Percentiles rank a stretch among this genome's conserved stretches.
These are phyloP conservation scores for Leptopilina drosophilae DNA, from an alignment of 2,888 invertebrate genomes.

Conservation along the genomic window DNA sequence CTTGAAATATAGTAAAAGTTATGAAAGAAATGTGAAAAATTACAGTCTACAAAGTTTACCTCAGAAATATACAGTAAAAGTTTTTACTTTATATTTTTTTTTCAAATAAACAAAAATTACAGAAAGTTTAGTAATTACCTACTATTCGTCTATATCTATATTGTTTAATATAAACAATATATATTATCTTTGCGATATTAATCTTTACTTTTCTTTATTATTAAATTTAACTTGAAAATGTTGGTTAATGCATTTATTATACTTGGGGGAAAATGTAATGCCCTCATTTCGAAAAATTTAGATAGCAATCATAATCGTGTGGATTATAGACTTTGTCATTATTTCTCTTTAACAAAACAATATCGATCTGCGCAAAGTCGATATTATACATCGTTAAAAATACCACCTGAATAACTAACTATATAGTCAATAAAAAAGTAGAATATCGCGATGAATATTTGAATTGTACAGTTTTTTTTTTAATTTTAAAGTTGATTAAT, in stretches of 20 bases:
- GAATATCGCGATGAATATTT: conserved; percentile 10
- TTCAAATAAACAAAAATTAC: too few relatives aligned
- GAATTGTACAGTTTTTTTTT: not conserved
- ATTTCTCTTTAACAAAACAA: conserved; percentile 15
- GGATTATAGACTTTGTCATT: conserved; percentile 30
- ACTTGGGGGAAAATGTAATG: conserved; percentile 6
- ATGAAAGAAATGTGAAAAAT: too few relatives aligned
- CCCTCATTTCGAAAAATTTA: conserved; percentile 33
- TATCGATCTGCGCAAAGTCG: conserved; percentile 12
- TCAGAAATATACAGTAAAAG: too few relatives aligned
- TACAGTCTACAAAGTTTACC: too few relatives aligned
- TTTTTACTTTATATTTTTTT: too few relatives aligned
- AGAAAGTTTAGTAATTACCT: too few relatives aligned
- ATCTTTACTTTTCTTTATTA: not conserved
- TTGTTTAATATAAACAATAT: not conserved
- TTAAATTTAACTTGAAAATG: conserved; percentile 6
- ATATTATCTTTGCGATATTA: not conserved
- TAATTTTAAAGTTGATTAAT: too few relatives aligned
- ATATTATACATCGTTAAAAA: conserved; percentile 33
- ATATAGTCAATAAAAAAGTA: conserved; percentile 18
- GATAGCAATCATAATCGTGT: conserved; percentile 24
- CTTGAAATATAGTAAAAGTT: too few relatives aligned
- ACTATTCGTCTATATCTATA: too few relatives aligned
- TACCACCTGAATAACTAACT: conserved; percentile 9
- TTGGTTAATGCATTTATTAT: conserved; percentile 17